Evolutionary conservation across 1,140 invertebrate genomes (phyloP).

Genomic region (Zophobas atratus): DNA sequence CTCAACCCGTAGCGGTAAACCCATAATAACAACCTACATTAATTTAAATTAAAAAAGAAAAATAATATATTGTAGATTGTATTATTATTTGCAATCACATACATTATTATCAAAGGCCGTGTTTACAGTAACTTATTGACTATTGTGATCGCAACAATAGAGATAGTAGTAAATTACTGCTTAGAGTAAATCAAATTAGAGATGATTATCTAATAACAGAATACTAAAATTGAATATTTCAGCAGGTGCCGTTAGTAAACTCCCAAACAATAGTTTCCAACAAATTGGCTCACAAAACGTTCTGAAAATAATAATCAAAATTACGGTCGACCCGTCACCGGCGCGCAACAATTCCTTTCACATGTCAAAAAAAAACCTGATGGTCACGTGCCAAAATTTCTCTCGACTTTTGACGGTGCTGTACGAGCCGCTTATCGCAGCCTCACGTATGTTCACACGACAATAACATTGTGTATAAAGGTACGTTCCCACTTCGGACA

Average conservation of each 20-base stretch:
- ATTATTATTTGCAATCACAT: conserved; percentile 13
- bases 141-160: conserved; percentile 20
- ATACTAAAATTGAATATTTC: neutral
- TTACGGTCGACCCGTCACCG: neutral
- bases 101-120: neutral
- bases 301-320: neutral
- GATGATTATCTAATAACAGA: conserved; percentile 36
- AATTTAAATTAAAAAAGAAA: conserved; percentile 14
- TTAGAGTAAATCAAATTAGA: conserved; percentile 5
- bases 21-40: neutral
- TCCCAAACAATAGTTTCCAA: neutral
- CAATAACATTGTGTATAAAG: conserved; percentile 37
- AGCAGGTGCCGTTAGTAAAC: conserved; percentile 13
- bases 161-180: conserved; percentile 9
- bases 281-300: neutral
- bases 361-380: neutral
- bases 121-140: conserved; percentile 18
- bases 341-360: neutral
- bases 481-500: conserved; percentile 42
- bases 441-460: conserved; percentile 17
- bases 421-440: conserved; percentile 4
- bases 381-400: neutral
- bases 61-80: conserved; percentile 12
- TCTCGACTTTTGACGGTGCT: conserved; percentile 1
- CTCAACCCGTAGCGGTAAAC: too few relatives aligned